Conservation (phyloP, 2,113 vertebrate species). For the Chionis minor region DNA sequence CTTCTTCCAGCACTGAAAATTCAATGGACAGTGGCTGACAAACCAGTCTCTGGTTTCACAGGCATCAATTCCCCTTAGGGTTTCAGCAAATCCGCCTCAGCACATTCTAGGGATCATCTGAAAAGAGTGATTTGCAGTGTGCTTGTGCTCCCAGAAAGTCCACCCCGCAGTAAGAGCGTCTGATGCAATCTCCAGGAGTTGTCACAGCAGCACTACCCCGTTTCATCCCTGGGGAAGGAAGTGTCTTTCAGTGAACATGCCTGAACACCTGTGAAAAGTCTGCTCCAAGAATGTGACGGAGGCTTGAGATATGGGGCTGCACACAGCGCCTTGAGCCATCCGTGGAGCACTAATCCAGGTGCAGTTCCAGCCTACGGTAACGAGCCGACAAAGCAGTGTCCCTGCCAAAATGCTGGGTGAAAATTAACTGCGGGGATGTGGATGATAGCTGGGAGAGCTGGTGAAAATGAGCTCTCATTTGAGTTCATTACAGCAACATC, state of each 20-base stretch:
- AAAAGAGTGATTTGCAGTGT: neutral
- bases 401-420: neutral
- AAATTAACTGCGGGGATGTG: neutral
- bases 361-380: neutral
- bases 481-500: neutral
- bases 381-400: neutral
- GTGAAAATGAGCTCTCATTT: neutral
- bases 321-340: neutral
- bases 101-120: neutral
- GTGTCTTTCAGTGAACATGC: neutral
- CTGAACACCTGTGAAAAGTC: neutral
- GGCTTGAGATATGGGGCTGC: neutral
- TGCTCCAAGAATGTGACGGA: neutral
- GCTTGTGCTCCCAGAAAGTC: neutral
- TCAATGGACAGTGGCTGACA: neutral
- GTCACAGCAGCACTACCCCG: neutral
- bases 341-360: conserved; percentile 8
- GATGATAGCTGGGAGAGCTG: conserved; percentile 10
- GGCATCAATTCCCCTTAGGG: neutral
- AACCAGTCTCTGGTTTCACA: neutral
- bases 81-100: neutral
- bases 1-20: neutral
- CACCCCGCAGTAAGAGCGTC: neutral
- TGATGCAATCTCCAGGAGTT: neutral
- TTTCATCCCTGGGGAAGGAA: neutral